Evolutionary conservation across 2,113 vertebrate species (phyloP), one percentile per base, ranked within the genome.

Genomic region (Percina caprodes): DNA sequence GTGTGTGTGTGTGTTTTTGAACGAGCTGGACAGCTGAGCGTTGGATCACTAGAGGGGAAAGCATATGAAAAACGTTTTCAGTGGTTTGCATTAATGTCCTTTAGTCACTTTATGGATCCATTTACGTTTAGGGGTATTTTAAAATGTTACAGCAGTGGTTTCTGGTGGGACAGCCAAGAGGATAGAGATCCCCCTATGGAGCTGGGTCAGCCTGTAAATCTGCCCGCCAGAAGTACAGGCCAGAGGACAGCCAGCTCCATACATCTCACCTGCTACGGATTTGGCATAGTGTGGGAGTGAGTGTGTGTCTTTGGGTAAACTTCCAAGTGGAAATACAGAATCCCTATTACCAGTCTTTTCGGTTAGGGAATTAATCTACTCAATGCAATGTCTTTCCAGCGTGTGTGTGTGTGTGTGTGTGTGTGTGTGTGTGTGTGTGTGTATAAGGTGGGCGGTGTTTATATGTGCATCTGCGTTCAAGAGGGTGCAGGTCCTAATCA

Each of bases 401-500:
- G 9, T 42, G 30, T 60, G 45, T 21, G 45, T 35, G 3, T 24
- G 23, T 26, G 5, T 2, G 10, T 39, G 30, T 51, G 51, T 30
- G 35, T 60, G 45, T 23, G 45, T 8, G 3, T 24, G 23, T 56
- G 7, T 2, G 10, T 39, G 30, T 30, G 26, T 30, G 26, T 51
- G 51, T 30, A 26, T 49, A 2, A 15, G 26, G n/a, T 23, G 39
- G n/a, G 54, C 23, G 18, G 26, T 58, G 30, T 11, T 49, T 42
- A 70, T 2, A 55, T 24, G 68, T 54, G 49, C 26, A 14, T 54
- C 8, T 24, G 62, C 45, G 69, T 23, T 46, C 8, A 30, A 11
- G 21, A 35, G 52, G 67, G 58, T 33, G 23, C 67, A 69, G 55
- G 5, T 49, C 48, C 21, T 51, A 65, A 88, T 90, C 80, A 70